Evolutionary conservation across 2,888 invertebrate genomes (phyloP).

Genomic region (Ichneumoninae sp.): DNA sequence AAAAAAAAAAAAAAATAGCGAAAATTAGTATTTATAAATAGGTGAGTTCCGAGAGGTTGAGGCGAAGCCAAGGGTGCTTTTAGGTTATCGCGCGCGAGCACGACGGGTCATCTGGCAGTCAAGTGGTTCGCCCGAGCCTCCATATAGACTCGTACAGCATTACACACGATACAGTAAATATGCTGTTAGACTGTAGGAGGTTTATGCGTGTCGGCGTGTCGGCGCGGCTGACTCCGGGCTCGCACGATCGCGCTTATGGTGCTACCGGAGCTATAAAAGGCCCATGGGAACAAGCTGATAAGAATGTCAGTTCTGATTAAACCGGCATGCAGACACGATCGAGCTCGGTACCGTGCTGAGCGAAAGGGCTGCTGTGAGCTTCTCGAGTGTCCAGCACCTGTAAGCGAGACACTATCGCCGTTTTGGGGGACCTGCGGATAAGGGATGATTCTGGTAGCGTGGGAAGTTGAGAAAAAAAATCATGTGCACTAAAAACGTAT

Average conservation of each 20-base stretch:
- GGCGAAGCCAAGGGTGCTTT: slow-evolving; percentile 82
- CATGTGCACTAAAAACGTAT: slow-evolving; percentile 3
- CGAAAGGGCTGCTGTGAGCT: slow-evolving; percentile 54
- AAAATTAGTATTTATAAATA: slow-evolving; percentile 81
- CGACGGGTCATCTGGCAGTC: slow-evolving; percentile 84
- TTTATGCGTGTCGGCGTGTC: slow-evolving; percentile 55
- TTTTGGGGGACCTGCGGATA: slow-evolving; percentile 58
- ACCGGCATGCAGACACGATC: slow-evolving; percentile 42
- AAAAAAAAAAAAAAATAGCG: slow-evolving; percentile 70
- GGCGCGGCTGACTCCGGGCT: slow-evolving; percentile 60
- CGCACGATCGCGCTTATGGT: slow-evolving; percentile 73
- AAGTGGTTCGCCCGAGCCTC: slow-evolving; percentile 79
- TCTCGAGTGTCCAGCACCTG: slow-evolving; percentile 64
- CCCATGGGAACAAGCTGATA: slow-evolving; percentile 83
- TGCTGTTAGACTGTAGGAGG: slow-evolving; percentile 72
- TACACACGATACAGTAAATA: slow-evolving; percentile 33
- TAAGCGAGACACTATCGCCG: slow-evolving; percentile 37
- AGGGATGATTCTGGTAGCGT: slow-evolving; percentile 61
- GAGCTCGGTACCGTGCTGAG: background rate
- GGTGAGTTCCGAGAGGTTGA: slow-evolving; percentile 83
- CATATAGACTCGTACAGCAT: slow-evolving; percentile 16
- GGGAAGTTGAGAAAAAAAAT: slow-evolving; percentile 38
- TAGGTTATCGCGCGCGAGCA: slow-evolving; percentile 83
- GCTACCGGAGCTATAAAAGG: slow-evolving; percentile 81
- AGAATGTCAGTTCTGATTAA: slow-evolving; percentile 74